Evolutionary conservation across 2,113 vertebrate species (phyloP).

Genomic region (human (Homo sapiens)): GRCh38 chr12:128614501-128615000

Average conservation of each 20-base stretch:
- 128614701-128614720: background rate
- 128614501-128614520: background rate
- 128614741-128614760: background rate
- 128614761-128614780: background rate
- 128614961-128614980: background rate
- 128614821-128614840: rapidly evolving
- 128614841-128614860: background rate
- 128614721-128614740: background rate
- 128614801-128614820: background rate
- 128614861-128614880: background rate
- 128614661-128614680: rapidly evolving
- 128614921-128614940: rapidly evolving
- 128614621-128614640: background rate
- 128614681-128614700: rapidly evolving
- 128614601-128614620: too few species aligned
- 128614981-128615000: too few species aligned
- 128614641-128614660: background rate
- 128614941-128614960: rapidly evolving
- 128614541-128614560: rapidly evolving
- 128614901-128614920: rapidly evolving
- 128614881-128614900: too few species aligned
- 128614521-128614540: background rate
- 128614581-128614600: background rate
- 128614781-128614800: rapidly evolving
- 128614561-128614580: rapidly evolving